Evolutionary conservation across 2,113 vertebrate species (phyloP).

Genomic region (Mus spicilegus): DNA sequence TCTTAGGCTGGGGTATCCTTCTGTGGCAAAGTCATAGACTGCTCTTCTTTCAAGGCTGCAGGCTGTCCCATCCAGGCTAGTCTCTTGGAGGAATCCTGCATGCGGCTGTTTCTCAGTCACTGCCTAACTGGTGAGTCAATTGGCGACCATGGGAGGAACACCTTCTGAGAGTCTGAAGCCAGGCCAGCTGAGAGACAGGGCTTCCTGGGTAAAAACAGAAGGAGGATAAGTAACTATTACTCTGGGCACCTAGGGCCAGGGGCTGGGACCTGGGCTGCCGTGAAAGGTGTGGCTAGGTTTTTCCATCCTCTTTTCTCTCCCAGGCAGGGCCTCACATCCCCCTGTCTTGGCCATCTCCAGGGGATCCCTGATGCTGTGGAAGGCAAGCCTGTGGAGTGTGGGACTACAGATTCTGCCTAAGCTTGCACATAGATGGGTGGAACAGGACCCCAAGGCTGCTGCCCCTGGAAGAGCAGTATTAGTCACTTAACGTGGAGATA

Average conservation of each 20-base stretch:
- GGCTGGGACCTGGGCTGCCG: background rate
- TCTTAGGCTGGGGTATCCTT: background rate
- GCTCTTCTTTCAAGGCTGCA: background rate
- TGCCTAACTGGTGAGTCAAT: slow-evolving; percentile 17
- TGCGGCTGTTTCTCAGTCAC: background rate
- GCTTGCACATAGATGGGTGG: too few species aligned
- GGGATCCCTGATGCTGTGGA: background rate
- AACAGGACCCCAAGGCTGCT: background rate
- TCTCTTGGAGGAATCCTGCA: background rate
- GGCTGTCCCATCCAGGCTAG: background rate
- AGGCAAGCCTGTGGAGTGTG: rapidly evolving
- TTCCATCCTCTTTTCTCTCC: background rate
- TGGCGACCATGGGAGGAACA: background rate
- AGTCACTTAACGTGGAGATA: background rate
- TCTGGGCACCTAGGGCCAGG: background rate
- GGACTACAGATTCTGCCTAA: background rate
- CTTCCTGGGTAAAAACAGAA: background rate
- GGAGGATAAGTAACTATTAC: background rate
- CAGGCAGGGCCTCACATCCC: background rate
- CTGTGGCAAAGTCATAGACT: background rate
- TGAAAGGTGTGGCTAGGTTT: background rate
- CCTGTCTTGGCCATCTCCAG: background rate
- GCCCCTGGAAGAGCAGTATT: background rate
- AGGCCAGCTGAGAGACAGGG: background rate
- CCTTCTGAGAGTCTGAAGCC: background rate